phyloP scores from a whole-genome alignment of 2,888 invertebrate species.

The Margaritifera margaritifera region DNA sequence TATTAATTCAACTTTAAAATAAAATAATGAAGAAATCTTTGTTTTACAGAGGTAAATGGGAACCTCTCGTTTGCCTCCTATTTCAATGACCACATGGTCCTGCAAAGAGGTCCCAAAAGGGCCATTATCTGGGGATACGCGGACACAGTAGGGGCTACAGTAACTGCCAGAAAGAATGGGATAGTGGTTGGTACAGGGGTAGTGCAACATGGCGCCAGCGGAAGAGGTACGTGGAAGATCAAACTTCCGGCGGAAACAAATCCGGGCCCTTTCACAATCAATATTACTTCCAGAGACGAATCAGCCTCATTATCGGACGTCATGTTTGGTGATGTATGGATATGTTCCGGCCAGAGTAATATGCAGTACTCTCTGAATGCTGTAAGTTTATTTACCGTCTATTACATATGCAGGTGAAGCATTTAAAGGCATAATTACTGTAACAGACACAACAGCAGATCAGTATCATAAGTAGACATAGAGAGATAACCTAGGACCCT shows the following conservation, averaged over 20 bases:
- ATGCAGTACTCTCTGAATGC: conserved; percentile 54
- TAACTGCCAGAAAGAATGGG: conserved; percentile 20
- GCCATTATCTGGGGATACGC: conserved; percentile 46
- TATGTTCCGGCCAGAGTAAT: conserved; percentile 70
- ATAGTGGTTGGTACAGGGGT: conserved; percentile 1
- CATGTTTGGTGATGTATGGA: conserved; percentile 70
- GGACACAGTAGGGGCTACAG: conserved; percentile 21
- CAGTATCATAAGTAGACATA: too few relatives aligned
- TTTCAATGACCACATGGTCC: conserved; percentile 44
- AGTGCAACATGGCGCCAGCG: background rate
- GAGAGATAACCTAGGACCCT: too few relatives aligned
- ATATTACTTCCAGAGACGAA: conserved; percentile 41
- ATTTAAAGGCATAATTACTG: too few relatives aligned
- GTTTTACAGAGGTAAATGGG: conserved; percentile 7
- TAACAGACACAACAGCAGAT: too few relatives aligned
- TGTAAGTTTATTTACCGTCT: conserved; percentile 17
- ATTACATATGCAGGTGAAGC: background rate
- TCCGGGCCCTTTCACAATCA: conserved; percentile 45
- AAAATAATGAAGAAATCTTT: background rate
- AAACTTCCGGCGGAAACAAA: conserved; percentile 39
- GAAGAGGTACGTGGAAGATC: conserved; percentile 40
- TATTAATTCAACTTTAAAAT: too few relatives aligned
- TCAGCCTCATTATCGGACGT: conserved; percentile 55
- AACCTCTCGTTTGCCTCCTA: conserved; percentile 21
- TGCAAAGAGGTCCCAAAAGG: conserved; percentile 39